Base-by-base conservation (phyloP, 2,888 invertebrate genomes). In the Tetramorium bicarinatum region DNA sequence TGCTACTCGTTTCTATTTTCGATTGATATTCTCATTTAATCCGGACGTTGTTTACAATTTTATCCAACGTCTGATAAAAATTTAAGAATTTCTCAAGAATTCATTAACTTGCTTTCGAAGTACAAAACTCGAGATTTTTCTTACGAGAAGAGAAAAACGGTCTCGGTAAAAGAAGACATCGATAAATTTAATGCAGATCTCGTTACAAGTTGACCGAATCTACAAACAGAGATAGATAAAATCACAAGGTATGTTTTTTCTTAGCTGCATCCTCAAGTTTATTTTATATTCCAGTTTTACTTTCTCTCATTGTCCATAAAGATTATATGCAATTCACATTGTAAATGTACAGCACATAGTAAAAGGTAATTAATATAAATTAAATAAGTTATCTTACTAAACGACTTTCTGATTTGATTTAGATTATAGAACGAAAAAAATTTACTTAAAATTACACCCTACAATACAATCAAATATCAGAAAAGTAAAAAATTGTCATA, bases 211-310 rank as follows among this genome's bases (percentile, higher is more conserved):
- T 25, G 8, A 1, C 18, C 18, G 18, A 75, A 62, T 29, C 44
- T 11, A 18, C 15, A 4, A 38, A 62, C 38, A 52, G 3, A 3
- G 61, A 13, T n/a, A 21, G 34, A 29, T n/a, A 41, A 41, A n/a
- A 7, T 38, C 6, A 9, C 15, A 61, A 75, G 61, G 75, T 76
- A 62, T 0, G 75, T 62, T n/a, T 56, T 62, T 11, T 7, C 9
- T n/a, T 4, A 59, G 3, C 11, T 29, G 18, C 13, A n/a, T 13
- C 44, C 11, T 47, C 29, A 72, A 1, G 21, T 49, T 74, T 44
- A 74, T 38, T 38, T 52, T 62, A 25, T 3, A 52, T 15, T 49
- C 18, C 18, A 62, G 2, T 38, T 47, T 21, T 29, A n/a, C n/a
- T 47, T 38, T 15, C 4, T 21, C 15, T 3, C 15, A 7, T 18